phyloP scores from a whole-genome alignment of 2,113 vertebrate species.

The Cryptomyrus ogoouensis region DNA sequence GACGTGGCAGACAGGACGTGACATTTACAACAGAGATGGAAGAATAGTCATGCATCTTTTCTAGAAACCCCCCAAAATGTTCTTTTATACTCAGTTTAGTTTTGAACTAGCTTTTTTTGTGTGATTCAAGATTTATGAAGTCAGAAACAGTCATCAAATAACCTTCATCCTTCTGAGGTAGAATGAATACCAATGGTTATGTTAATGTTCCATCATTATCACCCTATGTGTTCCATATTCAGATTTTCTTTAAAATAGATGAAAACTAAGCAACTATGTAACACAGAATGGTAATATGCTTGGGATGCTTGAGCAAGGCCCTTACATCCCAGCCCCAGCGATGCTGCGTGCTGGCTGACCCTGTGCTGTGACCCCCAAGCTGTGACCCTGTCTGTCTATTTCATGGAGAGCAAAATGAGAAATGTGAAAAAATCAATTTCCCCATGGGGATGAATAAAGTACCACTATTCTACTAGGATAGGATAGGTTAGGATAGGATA shows the following conservation, averaged over 20 bases:
- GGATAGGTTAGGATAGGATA: too few relatives aligned
- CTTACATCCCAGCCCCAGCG: background rate
- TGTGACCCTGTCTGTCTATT: background rate
- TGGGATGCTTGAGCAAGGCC: background rate
- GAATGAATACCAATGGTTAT: background rate
- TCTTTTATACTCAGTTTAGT: background rate
- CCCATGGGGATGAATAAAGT: background rate
- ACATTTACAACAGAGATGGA: background rate
- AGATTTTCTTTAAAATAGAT: background rate
- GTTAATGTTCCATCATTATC: background rate
- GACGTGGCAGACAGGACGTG: background rate
- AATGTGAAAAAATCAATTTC: background rate
- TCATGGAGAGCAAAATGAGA: background rate
- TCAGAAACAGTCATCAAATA: background rate
- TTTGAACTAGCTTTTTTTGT: background rate
- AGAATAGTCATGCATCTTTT: background rate
- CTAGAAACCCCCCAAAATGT: background rate
- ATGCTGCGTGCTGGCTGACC: background rate
- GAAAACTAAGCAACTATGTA: background rate
- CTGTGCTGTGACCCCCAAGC: background rate
- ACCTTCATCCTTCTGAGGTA: background rate
- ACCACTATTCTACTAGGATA: background rate
- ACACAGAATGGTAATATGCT: background rate
- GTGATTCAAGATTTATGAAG: slow-evolving; percentile 5
- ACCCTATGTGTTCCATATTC: background rate